These are phyloP conservation scores for Cheilosia impressa DNA, from an alignment of 2,888 invertebrate genomes.

Conservation along the genomic window DNA sequence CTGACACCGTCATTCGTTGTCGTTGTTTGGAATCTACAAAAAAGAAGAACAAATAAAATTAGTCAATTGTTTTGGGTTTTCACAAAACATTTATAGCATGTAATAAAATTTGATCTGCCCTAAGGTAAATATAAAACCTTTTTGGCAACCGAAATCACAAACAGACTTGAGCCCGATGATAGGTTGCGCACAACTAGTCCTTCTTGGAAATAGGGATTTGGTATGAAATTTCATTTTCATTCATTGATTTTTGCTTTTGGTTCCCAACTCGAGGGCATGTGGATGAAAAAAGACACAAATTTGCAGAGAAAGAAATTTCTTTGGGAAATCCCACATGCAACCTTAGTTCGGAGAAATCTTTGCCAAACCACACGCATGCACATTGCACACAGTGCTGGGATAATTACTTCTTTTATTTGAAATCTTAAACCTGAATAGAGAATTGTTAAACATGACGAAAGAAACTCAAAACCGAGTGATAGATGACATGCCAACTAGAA, in stretches of 20 bases:
- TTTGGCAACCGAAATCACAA: constrained; percentile 27
- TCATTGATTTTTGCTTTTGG: constrained; percentile 1
- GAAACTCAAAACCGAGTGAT: neutral
- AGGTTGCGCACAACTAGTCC: constrained; percentile 28
- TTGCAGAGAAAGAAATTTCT: constrained; percentile 12
- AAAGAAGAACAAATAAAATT: constrained; percentile 41
- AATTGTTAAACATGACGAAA: neutral
- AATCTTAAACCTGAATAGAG: constrained; percentile 4
- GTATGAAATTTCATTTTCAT: constrained; percentile 34
- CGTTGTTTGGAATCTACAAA: constrained; percentile 79
- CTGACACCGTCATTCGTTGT: constrained; percentile 78
- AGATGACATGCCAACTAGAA: neutral
- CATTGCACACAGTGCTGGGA: constrained; percentile 11
- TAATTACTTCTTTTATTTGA: constrained; percentile 20
- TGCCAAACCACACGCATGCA: constrained; percentile 26
- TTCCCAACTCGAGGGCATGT: neutral
- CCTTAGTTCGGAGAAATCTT: constrained; percentile 35
- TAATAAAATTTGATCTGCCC: neutral
- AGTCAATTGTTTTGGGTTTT: neutral
- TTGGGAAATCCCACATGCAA: constrained; percentile 29
- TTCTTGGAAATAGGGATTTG: constrained; percentile 32
- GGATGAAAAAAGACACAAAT: neutral
- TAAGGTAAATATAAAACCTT: constrained; percentile 5
- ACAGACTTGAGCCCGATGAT: constrained; percentile 13
- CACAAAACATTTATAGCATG: constrained; percentile 41